phyloP scores from a whole-genome alignment of 2,888 invertebrate genomes.

The Hypolimnas misippus region DNA sequence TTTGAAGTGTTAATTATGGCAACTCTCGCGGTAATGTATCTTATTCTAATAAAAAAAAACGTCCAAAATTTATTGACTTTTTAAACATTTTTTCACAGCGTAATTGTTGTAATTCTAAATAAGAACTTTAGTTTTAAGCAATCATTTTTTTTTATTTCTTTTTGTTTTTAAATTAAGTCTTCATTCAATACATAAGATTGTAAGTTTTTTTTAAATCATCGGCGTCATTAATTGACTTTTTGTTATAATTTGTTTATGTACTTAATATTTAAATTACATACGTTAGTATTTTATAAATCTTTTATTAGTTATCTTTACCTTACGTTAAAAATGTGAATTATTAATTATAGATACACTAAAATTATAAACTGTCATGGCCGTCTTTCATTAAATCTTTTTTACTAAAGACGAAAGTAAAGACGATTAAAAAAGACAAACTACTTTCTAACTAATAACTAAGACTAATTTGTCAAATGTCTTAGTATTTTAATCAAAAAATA shows the following conservation, averaged over 20 bases:
- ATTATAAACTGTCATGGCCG: background rate
- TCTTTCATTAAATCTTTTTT: background rate
- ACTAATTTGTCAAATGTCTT: background rate
- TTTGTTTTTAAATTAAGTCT: background rate
- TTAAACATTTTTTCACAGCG: background rate
- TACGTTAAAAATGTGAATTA: background rate
- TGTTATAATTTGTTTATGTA: background rate
- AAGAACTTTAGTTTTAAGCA: slow-evolving; percentile 5
- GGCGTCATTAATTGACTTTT: background rate
- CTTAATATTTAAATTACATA: slow-evolving; percentile 7
- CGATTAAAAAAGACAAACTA: background rate
- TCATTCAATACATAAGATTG: no score
- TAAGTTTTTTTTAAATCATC: background rate
- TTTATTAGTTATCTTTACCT: background rate
- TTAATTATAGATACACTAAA: background rate
- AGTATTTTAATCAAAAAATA: slow-evolving; percentile 2
- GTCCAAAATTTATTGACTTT: slow-evolving; percentile 3
- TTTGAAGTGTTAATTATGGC: background rate
- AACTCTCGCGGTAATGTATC: background rate
- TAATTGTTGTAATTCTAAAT: background rate
- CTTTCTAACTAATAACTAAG: background rate
- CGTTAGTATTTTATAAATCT: background rate
- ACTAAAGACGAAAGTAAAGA: background rate
- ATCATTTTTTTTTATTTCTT: background rate
- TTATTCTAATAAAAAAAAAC: slow-evolving; percentile 3